Evolutionary conservation across 2,888 invertebrate genomes (phyloP).

Genomic region (Agelastica alni): DNA sequence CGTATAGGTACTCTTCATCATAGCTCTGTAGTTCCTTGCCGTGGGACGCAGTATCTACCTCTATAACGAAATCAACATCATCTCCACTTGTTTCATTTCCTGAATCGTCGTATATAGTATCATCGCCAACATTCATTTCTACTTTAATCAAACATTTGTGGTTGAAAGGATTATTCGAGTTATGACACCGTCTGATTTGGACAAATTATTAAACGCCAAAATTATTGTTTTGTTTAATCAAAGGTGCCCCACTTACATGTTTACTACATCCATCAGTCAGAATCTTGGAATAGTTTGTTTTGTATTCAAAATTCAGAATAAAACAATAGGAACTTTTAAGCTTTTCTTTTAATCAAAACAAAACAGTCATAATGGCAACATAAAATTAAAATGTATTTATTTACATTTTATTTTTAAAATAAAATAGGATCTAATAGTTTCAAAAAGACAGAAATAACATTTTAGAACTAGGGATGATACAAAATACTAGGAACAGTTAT

Average conservation of each 20-base stretch:
- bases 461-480: too few relatives aligned
- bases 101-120: slow-evolving; percentile 85
- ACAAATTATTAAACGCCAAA: slow-evolving; percentile 36
- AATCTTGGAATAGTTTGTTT: too few relatives aligned
- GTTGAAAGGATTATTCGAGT: slow-evolving; percentile 25
- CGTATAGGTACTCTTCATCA: slow-evolving; percentile 91
- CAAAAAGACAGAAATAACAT: too few relatives aligned
- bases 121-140: slow-evolving; percentile 91
- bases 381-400: too few relatives aligned
- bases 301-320: too few relatives aligned
- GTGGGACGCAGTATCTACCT: slow-evolving; percentile 76
- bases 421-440: too few relatives aligned
- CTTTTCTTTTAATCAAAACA: too few relatives aligned
- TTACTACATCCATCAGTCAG: slow-evolving; percentile 7
- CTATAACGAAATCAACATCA: slow-evolving; percentile 92
- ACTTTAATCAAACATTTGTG: slow-evolving; percentile 26
- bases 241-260: slow-evolving; percentile 29
- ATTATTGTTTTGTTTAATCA: slow-evolving; percentile 33
- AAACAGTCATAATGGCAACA: too few relatives aligned
- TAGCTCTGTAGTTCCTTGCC: slow-evolving; percentile 76
- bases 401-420: too few relatives aligned
- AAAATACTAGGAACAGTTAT: too few relatives aligned
- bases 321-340: too few relatives aligned
- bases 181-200: slow-evolving; percentile 39
- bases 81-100: slow-evolving; percentile 94